phyloP scores from a whole-genome alignment of 1,140 invertebrate species.

The Pollicipes pollicipes region DNA sequence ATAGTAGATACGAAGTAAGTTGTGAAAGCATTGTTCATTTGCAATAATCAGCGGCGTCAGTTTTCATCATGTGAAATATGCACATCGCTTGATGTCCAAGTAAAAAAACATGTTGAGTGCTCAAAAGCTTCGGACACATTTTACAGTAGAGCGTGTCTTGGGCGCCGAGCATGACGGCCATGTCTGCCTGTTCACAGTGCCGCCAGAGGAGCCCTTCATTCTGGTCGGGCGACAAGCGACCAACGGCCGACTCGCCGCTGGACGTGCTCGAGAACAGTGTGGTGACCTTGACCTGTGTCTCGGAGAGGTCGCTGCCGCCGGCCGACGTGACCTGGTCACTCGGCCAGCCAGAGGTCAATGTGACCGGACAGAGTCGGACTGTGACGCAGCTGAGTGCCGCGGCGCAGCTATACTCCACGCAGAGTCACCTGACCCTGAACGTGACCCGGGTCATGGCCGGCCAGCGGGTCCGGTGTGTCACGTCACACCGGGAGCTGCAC shows the following conservation, averaged over 20 bases:
- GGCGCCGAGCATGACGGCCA: too few relatives aligned
- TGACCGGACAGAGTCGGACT: not conserved
- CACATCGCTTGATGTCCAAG: too few relatives aligned
- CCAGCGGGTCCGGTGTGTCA: not conserved
- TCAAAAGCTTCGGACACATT: too few relatives aligned
- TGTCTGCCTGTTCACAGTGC: not conserved
- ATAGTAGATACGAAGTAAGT: too few relatives aligned
- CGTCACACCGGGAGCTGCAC: not conserved
- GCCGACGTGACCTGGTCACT: not conserved
- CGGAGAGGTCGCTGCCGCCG: not conserved
- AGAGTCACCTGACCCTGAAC: not conserved
- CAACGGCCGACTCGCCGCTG: not conserved
- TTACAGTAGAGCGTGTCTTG: too few relatives aligned
- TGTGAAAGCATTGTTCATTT: too few relatives aligned
- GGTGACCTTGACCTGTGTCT: not conserved
- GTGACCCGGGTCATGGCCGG: not conserved
- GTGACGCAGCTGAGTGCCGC: not conserved
- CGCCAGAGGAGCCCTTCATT: not conserved
- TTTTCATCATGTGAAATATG: too few relatives aligned
- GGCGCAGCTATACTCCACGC: not conserved
- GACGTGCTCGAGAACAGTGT: not conserved
- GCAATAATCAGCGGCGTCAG: too few relatives aligned
- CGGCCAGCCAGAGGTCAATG: not conserved
- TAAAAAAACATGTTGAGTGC: too few relatives aligned
- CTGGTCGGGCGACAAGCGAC: not conserved